Evolutionary conservation across 2,888 invertebrate genomes (phyloP).

Genomic region (Phrixothrix hirtus): DNA sequence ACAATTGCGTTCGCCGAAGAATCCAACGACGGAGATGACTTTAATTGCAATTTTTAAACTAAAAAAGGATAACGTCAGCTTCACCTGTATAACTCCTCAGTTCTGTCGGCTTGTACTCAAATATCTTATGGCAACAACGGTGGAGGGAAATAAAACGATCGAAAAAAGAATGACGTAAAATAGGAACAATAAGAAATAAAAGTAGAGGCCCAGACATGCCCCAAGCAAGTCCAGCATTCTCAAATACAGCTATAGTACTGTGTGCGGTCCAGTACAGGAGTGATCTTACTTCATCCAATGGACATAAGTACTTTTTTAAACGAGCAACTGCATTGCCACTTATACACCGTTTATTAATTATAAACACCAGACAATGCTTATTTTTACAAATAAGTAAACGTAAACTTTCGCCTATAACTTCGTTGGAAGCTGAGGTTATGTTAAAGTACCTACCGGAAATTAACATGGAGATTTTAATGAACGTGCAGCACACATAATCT

Average conservation of each 20-base stretch:
- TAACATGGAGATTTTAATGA: no score
- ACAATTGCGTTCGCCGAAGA: constrained; percentile 32
- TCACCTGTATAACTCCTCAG: constrained; percentile 48
- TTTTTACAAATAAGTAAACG: no score
- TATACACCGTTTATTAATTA: constrained; percentile 26
- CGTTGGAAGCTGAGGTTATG: no score
- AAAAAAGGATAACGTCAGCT: constrained; percentile 33
- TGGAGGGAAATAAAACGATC: constrained; percentile 49
- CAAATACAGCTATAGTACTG: constrained; percentile 42
- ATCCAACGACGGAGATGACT: constrained; percentile 31
- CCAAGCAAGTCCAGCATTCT: constrained; percentile 47
- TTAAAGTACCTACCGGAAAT: no score
- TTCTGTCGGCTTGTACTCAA: constrained; percentile 37
- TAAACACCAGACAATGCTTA: no score
- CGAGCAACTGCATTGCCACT: constrained; percentile 27
- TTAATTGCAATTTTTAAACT: constrained; percentile 7
- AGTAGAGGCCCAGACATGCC: constrained; percentile 52
- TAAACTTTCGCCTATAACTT: no score
- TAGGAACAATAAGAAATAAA: constrained; percentile 53
- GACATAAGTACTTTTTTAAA: constrained; percentile 13
- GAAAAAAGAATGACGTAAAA: constrained; percentile 50
- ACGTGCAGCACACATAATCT: no score
- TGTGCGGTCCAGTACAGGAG: constrained; percentile 21
- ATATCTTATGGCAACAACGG: constrained; percentile 43
- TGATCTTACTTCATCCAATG: constrained; percentile 14